Conservation (phyloP, 2,113 vertebrate genomes). For the Grantiella picta region DNA sequence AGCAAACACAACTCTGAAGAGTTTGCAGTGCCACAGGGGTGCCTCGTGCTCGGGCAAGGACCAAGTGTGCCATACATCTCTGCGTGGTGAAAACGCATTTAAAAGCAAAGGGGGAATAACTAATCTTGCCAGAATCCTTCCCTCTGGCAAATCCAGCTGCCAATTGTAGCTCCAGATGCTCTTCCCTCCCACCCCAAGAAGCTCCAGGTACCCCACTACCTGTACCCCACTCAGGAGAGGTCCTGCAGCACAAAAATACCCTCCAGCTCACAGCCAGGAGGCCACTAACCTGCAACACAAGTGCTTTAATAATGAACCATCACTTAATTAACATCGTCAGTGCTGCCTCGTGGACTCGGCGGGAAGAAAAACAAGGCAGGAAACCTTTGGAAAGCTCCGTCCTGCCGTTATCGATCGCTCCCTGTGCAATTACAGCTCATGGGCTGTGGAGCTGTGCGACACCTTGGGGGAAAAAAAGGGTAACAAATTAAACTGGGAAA, state of each 20-base stretch:
- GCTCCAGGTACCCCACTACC: neutral
- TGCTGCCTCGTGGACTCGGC: neutral
- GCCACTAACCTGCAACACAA: neutral
- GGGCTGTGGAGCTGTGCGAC: neutral
- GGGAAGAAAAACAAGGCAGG: neutral
- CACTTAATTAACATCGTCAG: slow-evolving; percentile 33
- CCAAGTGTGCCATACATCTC: rapidly evolving
- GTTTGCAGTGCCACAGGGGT: neutral
- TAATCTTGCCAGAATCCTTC: neutral
- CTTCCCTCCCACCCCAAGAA: neutral
- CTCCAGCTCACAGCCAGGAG: neutral
- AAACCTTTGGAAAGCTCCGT: neutral
- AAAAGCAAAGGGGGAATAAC: neutral
- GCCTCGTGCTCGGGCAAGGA: neutral
- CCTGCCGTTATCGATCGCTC: rapidly evolving
- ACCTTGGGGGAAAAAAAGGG: rapidly evolving
- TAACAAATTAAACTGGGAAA: neutral
- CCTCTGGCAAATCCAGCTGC: neutral
- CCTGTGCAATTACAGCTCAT: neutral
- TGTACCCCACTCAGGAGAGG: neutral
- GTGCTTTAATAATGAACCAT: slow-evolving; percentile 38
- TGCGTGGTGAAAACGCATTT: neutral
- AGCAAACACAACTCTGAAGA: rapidly evolving
- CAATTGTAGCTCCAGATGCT: neutral
- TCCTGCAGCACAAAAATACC: neutral